Conservation (phyloP, 1,140 invertebrate genomes). For the Macrostomum lignano region DNA sequence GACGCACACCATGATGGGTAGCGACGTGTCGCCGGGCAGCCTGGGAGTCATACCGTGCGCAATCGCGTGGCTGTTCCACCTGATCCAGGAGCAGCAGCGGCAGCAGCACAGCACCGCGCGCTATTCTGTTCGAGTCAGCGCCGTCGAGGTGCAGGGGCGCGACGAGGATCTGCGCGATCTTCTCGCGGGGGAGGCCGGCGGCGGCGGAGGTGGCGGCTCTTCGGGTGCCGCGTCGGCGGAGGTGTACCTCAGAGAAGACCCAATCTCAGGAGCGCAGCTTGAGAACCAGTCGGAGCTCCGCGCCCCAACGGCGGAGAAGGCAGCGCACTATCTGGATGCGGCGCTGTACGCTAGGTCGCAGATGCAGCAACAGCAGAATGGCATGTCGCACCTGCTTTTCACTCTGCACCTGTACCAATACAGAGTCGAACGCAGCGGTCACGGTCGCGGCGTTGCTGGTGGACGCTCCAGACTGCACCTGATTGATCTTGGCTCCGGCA, state of each 20-base stretch:
- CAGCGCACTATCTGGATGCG: slow-evolving; percentile 64
- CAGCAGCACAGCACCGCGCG: slow-evolving; percentile 44
- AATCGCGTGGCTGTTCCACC: slow-evolving; percentile 68
- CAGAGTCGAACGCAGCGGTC: slow-evolving; percentile 44
- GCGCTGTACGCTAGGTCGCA: slow-evolving; percentile 41
- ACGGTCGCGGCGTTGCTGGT: slow-evolving; percentile 47
- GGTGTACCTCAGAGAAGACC: slow-evolving; percentile 58
- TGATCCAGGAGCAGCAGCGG: slow-evolving; percentile 63
- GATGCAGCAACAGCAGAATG: slow-evolving; percentile 32
- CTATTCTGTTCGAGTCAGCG: slow-evolving; percentile 53
- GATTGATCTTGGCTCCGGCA: slow-evolving; percentile 53
- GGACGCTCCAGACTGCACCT: slow-evolving; percentile 65
- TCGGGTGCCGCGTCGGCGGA: too few species aligned
- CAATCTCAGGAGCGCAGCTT: slow-evolving; percentile 47
- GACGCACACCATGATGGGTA: slow-evolving; percentile 71
- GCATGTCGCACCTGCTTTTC: slow-evolving; percentile 52
- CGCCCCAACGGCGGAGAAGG: slow-evolving; percentile 62
- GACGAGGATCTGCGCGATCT: slow-evolving; percentile 45
- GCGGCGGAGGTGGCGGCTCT: too few species aligned
- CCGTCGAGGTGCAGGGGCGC: slow-evolving; percentile 49
- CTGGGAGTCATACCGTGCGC: slow-evolving; percentile 63
- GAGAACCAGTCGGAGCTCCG: slow-evolving; percentile 61
- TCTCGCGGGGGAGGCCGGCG: too few species aligned
- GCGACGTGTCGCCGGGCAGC: slow-evolving; percentile 39
- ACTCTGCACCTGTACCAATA: slow-evolving; percentile 83